Evolutionary conservation across 2,888 invertebrate genomes (phyloP).

Genomic region (Cremastinae sp.): DNA sequence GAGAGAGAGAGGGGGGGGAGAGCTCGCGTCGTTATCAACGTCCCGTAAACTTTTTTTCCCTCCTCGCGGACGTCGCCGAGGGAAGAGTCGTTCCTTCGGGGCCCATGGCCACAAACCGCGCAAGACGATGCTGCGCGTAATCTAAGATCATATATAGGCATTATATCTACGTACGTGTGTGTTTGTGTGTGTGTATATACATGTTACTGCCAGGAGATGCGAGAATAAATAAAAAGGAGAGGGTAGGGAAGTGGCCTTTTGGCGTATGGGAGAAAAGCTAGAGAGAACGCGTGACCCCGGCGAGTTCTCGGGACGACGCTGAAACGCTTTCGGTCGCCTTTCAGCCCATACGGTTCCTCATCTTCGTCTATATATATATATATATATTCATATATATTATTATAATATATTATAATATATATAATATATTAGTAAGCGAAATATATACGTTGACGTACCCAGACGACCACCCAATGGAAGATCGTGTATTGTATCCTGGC

Average conservation of each 20-base stretch:
- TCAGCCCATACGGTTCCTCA: slow-evolving; percentile 18
- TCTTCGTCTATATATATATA: slow-evolving; percentile 24
- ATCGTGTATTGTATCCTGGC: slow-evolving; percentile 16
- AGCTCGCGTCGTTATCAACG: slow-evolving; percentile 57
- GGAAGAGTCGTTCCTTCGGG: slow-evolving; percentile 52
- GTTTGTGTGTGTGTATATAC: slow-evolving; percentile 8
- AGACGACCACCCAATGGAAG: slow-evolving; percentile 55
- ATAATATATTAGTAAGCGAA: no score
- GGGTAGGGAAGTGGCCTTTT: slow-evolving; percentile 62
- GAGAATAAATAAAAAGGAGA: slow-evolving; percentile 42
- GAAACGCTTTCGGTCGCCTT: slow-evolving; percentile 54
- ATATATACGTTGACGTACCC: slow-evolving; percentile 21
- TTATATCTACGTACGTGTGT: slow-evolving; percentile 40
- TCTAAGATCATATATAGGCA: slow-evolving; percentile 60
- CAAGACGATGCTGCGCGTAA: slow-evolving; percentile 56
- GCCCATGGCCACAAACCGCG: slow-evolving; percentile 47
- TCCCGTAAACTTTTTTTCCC: slow-evolving; percentile 42
- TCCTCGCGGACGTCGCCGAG: slow-evolving; percentile 42
- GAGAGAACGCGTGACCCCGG: slow-evolving; percentile 58
- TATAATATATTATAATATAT: no score
- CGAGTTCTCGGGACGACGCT: slow-evolving; percentile 52
- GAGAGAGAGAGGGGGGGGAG: slow-evolving; percentile 18
- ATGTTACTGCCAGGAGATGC: slow-evolving; percentile 16
- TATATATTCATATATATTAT: no score
- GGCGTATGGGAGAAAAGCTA: slow-evolving; percentile 40